A percentile compares a stretch with the other conserved stretches of the same genome.
Evolutionary conservation across 2,888 invertebrate genomes (phyloP).

Genomic region (Noctua fimbriata): DNA sequence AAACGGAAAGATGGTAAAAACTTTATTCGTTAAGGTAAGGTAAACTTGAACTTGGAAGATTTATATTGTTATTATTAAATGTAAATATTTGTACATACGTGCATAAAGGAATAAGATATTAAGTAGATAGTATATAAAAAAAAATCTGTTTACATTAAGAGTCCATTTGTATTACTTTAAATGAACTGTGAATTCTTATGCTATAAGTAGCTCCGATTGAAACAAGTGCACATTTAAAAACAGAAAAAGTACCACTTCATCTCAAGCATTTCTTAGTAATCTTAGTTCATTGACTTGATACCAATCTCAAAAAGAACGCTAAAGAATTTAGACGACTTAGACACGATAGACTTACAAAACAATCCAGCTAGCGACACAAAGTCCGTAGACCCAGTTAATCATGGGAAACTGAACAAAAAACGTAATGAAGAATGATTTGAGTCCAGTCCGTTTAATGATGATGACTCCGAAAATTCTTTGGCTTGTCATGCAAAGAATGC

Average conservation of each 20-base stretch:
- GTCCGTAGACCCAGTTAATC: constrained; percentile 61
- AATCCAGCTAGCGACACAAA: constrained; percentile 39
- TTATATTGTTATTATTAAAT: not conserved
- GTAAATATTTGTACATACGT: not conserved
- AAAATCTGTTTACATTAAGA: not conserved
- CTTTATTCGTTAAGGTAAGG: constrained; percentile 34
- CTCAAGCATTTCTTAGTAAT: not conserved
- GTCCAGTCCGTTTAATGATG: constrained; percentile 79
- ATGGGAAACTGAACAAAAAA: constrained; percentile 75
- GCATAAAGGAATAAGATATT: not conserved
- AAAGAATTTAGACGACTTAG: constrained; percentile 16
- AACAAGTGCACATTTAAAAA: constrained; percentile 4
- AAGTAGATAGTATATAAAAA: no score
- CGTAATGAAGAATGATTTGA: constrained; percentile 72
- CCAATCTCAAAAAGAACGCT: constrained; percentile 34
- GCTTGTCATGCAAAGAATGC: constrained; percentile 82
- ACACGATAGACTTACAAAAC: constrained; percentile 4
- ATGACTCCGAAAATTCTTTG: constrained; percentile 79
- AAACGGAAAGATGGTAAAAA: constrained; percentile 54
- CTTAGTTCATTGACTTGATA: constrained; percentile 34
- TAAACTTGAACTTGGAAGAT: constrained; percentile 36
- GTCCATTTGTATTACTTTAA: not conserved
- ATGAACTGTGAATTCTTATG: not conserved
- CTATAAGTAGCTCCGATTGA: not conserved
- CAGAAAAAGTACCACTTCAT: not conserved